phyloP scores from a whole-genome alignment of 2,797 vertebrate genomes.

The Acanthurus tractus region DNA sequence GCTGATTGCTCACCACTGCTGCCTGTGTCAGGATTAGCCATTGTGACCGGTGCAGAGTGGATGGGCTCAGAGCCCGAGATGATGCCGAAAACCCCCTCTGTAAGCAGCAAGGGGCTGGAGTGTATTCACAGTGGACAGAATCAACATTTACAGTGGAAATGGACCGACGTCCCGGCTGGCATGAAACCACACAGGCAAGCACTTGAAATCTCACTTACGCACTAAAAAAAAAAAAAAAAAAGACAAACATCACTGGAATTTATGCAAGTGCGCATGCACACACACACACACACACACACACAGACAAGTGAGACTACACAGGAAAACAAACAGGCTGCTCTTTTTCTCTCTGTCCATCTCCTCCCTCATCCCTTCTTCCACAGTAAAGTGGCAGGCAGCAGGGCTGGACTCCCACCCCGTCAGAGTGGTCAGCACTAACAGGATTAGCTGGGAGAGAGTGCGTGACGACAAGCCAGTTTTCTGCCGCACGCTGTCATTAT shows the following conservation, averaged over 20 bases:
- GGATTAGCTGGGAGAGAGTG: constrained; percentile 73
- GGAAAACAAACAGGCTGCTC: constrained; percentile 39
- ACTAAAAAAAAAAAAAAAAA: constrained; percentile 3
- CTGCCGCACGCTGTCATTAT: constrained; percentile 71
- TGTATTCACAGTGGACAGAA: constrained; percentile 58
- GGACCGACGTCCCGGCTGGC: constrained; percentile 26
- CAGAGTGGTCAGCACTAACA: constrained; percentile 79
- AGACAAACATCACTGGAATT: constrained; percentile 7
- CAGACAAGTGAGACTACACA: constrained; percentile 19
- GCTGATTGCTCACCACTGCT: constrained; percentile 65
- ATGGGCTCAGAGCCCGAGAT: constrained; percentile 60
- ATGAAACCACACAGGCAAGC: constrained; percentile 30
- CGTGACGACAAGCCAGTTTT: constrained; percentile 75
- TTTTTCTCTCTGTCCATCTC: constrained; percentile 26
- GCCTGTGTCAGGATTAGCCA: constrained; percentile 71
- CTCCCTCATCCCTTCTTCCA: constrained; percentile 31
- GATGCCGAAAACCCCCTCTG: constrained; percentile 59
- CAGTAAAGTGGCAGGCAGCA: constrained; percentile 42
- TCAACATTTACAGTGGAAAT: constrained; percentile 61
- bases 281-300: not conserved
- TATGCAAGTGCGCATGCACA: not conserved
- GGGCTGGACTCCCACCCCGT: constrained; percentile 57
- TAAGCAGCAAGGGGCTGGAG: constrained; percentile 58
- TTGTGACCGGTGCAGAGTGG: constrained; percentile 67
- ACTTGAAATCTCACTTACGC: constrained; percentile 29